Evolutionary conservation across 1,140 invertebrate genomes (phyloP), one percentile per base, ranked within the genome.

Genomic region (Eupeodes corollae): DNA sequence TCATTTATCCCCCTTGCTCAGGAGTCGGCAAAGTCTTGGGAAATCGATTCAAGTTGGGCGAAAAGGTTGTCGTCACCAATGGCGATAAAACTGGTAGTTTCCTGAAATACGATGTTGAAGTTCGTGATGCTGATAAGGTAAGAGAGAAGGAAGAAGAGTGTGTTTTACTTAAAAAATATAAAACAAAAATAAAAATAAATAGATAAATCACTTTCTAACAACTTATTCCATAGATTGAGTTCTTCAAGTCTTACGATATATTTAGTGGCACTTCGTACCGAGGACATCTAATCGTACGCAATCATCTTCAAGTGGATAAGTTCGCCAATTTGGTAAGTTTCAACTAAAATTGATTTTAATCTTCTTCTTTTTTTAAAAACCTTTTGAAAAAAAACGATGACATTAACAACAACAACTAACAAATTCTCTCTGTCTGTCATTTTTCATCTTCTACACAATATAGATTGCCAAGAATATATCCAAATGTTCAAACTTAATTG

Each of bases 241-340:
- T 68, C 48, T 44, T 46, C 21, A 67, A 67, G 48, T 54, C 58
- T 9, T 50, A 54, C 48, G 63, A 67, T 44, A 63, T 58, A 56
- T 68, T 67, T 47, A 67, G 63, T 46, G 66, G 65, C n/a, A 48
- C 57, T 18, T 54, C 52, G 12, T 63, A 65, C 51, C 50, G 46
- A 8, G 65, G 48, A 30, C 52, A 55, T 45, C 48, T 68, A 31
- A 53, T 67, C 43, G 42, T 68, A 14, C 61, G 63, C 44, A 68
- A 68, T 58, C 65, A 68, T 45, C 47, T 66, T 19, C 66, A 68
- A 56, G 49, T 56, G 12, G 63, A 68, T 37, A 68, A 68, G 39
- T 54, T 53, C 43, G 59, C 54, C 35, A 68, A 68, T 52, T 45
- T 68, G 56, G 64, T 67, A 45, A 57, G 54, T 52, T 16, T 31